Percentiles rank a stretch among this genome's conserved stretches.
phyloP scores from a whole-genome alignment of 2,888 invertebrate species.

The Cerastoderma edule region DNA sequence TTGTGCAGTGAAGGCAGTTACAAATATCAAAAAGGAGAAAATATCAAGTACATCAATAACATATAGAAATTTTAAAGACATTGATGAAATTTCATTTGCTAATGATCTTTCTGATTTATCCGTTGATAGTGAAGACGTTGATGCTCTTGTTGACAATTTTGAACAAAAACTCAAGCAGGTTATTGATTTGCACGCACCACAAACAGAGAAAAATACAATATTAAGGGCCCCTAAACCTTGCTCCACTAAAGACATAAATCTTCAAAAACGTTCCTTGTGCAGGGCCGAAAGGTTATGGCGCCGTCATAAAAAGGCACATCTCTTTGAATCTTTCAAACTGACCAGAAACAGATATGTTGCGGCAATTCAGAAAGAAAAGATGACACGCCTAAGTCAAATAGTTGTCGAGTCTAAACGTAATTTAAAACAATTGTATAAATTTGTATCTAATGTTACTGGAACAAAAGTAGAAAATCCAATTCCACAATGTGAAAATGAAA shows the following conservation, averaged over 20 bases:
- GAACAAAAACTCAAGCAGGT: conserved; percentile 23
- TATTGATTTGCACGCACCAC: conserved; percentile 29
- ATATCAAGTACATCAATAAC: conserved; percentile 31
- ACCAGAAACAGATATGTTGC: conserved; percentile 6
- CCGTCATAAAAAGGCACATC: conserved; percentile 14
- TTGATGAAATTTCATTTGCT: conserved; percentile 20
- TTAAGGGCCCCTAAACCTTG: conserved; percentile 43
- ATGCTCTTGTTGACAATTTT: conserved; percentile 22
- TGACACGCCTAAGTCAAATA: conserved; percentile 11
- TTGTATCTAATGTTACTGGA: conserved; percentile 40
- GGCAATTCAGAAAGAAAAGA: conserved; percentile 23
- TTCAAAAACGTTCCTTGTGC: conserved; percentile 29
- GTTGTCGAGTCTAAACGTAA: conserved; percentile 27
- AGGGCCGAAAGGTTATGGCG: conserved; percentile 29
- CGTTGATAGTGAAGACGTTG: conserved; percentile 10
- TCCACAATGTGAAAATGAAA: conserved; percentile 24
- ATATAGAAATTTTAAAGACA: conserved; percentile 29
- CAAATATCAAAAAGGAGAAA: conserved; percentile 29
- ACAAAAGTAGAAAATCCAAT: conserved; percentile 44
- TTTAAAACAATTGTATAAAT: conserved; percentile 30
- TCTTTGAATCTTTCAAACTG: conserved; percentile 24
- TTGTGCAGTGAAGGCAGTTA: conserved; percentile 29
- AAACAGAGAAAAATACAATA: conserved; percentile 30
- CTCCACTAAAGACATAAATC: conserved; percentile 34
- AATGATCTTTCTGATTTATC: conserved; percentile 20